A percentile compares a stretch with the other conserved stretches of the same genome.
Conservation (phyloP, 2,888 invertebrate species). For the Dysmachus trigonus region DNA sequence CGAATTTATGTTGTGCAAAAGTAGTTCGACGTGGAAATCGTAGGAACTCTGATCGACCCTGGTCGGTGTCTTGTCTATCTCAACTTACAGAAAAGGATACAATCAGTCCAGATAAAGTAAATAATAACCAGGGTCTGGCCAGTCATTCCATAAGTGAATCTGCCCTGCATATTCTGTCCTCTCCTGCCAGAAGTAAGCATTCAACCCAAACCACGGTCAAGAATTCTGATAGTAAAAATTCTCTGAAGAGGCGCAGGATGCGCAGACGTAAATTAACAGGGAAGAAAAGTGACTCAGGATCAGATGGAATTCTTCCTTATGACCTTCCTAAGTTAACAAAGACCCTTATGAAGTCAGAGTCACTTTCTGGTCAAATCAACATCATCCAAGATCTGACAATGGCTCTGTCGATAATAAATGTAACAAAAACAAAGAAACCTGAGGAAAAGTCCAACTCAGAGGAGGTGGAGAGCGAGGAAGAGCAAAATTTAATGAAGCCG, state of each 20-base stretch:
- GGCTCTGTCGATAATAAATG: conserved; percentile 65
- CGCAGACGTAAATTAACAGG: conserved; percentile 59
- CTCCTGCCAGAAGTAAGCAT: conserved; percentile 56
- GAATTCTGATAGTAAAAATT: conserved; percentile 62
- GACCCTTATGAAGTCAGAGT: conserved; percentile 76
- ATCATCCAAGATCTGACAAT: conserved; percentile 69
- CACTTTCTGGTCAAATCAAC: conserved; percentile 74
- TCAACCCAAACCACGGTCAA: conserved; percentile 53
- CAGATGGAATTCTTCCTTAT: conserved; percentile 63
- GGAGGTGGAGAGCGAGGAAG: conserved; percentile 76
- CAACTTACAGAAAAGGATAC: conserved; percentile 68
- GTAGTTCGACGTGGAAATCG: conserved; percentile 68
- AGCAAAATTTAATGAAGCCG: conserved; percentile 68
- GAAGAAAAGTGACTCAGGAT: conserved; percentile 67
- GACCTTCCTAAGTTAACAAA: conserved; percentile 56
- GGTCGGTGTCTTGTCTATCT: conserved; percentile 89
- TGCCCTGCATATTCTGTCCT: conserved; percentile 79
- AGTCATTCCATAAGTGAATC: conserved; percentile 90
- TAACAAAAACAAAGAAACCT: conserved; percentile 51
- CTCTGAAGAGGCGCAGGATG: conserved; percentile 61
- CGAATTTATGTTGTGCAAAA: conserved; percentile 64
- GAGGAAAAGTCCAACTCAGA: conserved; percentile 67
- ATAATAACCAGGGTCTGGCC: conserved; percentile 66
- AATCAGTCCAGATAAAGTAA: conserved; percentile 59
- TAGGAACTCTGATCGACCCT: conserved; percentile 72